A percentile compares a stretch with the other conserved stretches of the same genome.
Conservation (phyloP, 2,113 vertebrate genomes). For the Mormoops blainvillei region DNA sequence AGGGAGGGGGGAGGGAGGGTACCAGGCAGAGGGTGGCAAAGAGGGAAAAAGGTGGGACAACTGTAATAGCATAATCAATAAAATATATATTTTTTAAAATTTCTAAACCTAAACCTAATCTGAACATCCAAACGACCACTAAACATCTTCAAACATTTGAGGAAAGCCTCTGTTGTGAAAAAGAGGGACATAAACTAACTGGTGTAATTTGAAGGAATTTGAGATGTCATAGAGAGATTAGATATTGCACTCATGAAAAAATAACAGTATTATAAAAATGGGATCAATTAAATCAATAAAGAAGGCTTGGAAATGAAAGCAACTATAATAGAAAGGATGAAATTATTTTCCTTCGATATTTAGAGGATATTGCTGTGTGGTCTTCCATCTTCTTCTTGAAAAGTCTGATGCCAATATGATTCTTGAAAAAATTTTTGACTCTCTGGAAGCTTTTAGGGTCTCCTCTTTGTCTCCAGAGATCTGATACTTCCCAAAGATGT, state of each 20-base stretch:
- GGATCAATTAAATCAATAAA: not conserved
- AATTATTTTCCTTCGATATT: not conserved
- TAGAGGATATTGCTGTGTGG: not conserved
- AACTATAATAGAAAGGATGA: not conserved
- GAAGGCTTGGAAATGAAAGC: not conserved
- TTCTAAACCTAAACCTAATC: not conserved
- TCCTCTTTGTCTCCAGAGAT: not conserved
- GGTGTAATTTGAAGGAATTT: not conserved
- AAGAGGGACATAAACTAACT: not conserved
- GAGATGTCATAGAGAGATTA: not conserved
- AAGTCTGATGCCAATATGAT: not conserved
- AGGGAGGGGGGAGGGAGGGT: too few relatives aligned
- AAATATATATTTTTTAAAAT: too few relatives aligned
- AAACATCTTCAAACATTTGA: not conserved
- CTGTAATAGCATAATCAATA: too few relatives aligned
- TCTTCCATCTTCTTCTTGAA: not conserved
- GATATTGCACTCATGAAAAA: not conserved
- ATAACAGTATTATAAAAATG: not conserved
- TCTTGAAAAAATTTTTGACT: conserved; percentile 3
- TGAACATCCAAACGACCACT: not conserved
- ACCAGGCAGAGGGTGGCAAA: too few relatives aligned
- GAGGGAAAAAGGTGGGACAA: too few relatives aligned
- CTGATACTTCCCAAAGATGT: not conserved
- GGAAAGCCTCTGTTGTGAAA: not conserved
- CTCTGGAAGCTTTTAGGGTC: not conserved